Evolutionary conservation across 2,113 vertebrate genomes (phyloP), one percentile per base, ranked within the genome.

Genomic region (Nothoprocta perdicaria): DNA sequence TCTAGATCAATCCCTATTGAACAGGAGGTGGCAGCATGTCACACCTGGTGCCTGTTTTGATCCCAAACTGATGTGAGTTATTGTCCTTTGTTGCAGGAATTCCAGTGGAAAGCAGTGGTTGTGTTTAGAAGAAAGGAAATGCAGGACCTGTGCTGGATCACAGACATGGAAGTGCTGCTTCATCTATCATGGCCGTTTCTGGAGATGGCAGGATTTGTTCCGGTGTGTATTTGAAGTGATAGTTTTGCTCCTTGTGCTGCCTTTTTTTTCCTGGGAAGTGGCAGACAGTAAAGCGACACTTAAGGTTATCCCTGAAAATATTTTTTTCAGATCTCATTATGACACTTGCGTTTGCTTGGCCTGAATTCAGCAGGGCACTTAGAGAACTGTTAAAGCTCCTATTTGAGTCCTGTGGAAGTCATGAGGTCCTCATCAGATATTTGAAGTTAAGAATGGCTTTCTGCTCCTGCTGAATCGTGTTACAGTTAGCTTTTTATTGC

Each of bases 1-100:
- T 66, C 73, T 77, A 31, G 40, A 41, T 71, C 63, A 63, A 73
- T 85, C 21, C 17, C 22, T 50, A 3, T 22, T 9, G 33, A 48
- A 66, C 46, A 77, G 63, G 23, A 94, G 46, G 73, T 67, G 76
- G 55, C 79, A 94, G 68, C 61, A 77, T 77, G 41, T 80, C 72
- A 24, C 0, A 0, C 41, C 86, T 50, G 35, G 41, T 66, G 29
- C 38, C 1, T 23, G 3, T 71, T 73, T 92, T 62, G 18, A 69
- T 82, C 38, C 29, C 13, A 24, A 18, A 43, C 26, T 4, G 26
- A 7, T 2, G 29, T 35, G 58, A 79, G 57, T 14, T 38, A 1
- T 40, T 78, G 65, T 40, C 12, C 77, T 57, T 79, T 66, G 31
- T 40, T 35, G 15, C 21, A 22, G 63, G 26, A n/a, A 62, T 10